Evolutionary conservation across 2,797 vertebrate genomes (phyloP).

Genomic region (Eulemur rubriventer): DNA sequence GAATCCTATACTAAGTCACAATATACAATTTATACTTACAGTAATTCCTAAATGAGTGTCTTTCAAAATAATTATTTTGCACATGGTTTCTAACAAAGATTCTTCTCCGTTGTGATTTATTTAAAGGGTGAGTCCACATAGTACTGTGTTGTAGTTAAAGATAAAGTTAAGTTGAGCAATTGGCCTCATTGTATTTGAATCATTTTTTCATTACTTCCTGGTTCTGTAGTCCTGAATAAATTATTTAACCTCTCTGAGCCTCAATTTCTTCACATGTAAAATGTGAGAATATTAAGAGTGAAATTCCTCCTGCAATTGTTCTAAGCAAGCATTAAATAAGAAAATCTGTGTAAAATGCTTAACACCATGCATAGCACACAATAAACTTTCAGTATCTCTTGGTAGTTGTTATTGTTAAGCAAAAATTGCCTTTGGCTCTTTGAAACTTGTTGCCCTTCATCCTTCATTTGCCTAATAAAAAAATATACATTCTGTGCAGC

Average conservation of each 20-base stretch:
- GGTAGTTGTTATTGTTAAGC: conserved; percentile 14
- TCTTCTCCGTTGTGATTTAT: background rate
- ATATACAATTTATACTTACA: background rate
- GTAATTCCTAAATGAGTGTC: conserved; percentile 2
- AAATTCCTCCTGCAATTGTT: background rate
- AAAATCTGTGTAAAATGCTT: conserved; percentile 19
- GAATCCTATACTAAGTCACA: background rate
- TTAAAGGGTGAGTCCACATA: background rate
- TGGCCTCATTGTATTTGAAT: background rate
- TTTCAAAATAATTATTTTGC: conserved; percentile 27
- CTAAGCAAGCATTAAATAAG: conserved; percentile 50
- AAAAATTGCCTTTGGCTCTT: conserved; percentile 55
- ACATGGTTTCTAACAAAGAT: conserved; percentile 3
- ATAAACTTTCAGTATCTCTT: background rate
- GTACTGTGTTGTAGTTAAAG: background rate
- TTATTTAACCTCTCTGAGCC: conserved; percentile 41
- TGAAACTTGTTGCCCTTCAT: conserved; percentile 50
- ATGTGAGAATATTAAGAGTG: background rate
- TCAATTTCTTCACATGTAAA: conserved; percentile 34
- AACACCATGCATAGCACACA: background rate
- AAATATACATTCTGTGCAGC: conserved; percentile 1
- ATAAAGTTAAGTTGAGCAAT: background rate
- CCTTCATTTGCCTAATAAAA: conserved; percentile 35
- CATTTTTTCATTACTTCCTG: background rate
- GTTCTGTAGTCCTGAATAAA: conserved; percentile 30